Evolutionary conservation across 35 echinoderm and acorn worm genomes (phyloP).

Genomic region (Patiria miniata): DNA sequence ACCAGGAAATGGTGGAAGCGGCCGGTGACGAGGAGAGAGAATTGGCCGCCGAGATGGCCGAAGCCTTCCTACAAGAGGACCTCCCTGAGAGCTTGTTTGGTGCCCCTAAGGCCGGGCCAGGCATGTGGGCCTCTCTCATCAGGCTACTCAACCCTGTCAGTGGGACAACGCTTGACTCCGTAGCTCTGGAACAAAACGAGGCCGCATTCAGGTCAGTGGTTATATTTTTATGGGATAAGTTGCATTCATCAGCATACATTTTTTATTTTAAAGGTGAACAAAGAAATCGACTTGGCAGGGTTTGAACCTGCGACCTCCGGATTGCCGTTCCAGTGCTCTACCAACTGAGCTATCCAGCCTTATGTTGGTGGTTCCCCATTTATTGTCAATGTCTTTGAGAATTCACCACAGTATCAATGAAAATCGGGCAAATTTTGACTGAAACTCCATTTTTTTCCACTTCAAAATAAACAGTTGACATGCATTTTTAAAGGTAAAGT

Average conservation of each 20-base stretch:
- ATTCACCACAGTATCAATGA: no score
- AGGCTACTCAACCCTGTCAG: slow-evolving; percentile 77
- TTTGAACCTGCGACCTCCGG: not conserved
- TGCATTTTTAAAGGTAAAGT: no score
- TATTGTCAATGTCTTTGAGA: not conserved
- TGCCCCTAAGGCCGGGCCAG: slow-evolving; percentile 92
- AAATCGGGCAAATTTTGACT: no score
- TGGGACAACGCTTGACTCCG: slow-evolving; percentile 68
- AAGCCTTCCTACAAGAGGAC: slow-evolving; percentile 93
- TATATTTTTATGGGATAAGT: not conserved
- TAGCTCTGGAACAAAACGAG: slow-evolving; percentile 95
- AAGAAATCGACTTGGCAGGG: no score
- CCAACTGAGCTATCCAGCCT: no score
- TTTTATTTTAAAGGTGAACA: no score
- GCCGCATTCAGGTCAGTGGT: slow-evolving; percentile 79
- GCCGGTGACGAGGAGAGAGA: slow-evolving; percentile 96
- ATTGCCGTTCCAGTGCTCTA: no score
- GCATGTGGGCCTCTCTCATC: slow-evolving; percentile 96
- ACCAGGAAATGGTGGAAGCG: slow-evolving; percentile 99
- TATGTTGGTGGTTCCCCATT: no score
- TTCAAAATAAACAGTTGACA: no score
- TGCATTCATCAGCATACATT: not conserved
- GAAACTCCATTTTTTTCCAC: no score
- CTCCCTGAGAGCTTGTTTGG: slow-evolving; percentile 82
- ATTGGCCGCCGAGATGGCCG: slow-evolving; percentile 98